A percentile compares a stretch with the other conserved stretches of the same genome.
Conservation (phyloP, 2,113 vertebrate species). For the Copsychus sechellarum region DNA sequence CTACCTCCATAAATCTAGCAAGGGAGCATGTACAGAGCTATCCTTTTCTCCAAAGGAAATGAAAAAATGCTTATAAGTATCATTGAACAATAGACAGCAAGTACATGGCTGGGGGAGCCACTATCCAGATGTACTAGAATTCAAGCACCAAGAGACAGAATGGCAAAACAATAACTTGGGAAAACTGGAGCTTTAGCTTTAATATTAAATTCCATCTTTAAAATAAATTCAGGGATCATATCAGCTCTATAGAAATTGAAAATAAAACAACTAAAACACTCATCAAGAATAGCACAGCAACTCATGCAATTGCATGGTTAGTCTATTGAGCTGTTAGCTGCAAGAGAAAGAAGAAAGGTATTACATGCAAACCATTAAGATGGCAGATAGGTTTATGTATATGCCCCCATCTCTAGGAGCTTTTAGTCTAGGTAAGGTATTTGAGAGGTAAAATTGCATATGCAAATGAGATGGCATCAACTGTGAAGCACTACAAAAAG, state of each 20-base stretch:
- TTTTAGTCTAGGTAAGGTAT: neutral
- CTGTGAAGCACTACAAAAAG: neutral
- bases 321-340: neutral
- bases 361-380: neutral
- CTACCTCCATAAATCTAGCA: neutral
- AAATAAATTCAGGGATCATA: neutral
- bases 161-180: neutral
- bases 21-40: neutral
- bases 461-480: neutral
- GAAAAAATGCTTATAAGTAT: neutral
- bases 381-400: neutral
- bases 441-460: neutral
- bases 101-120: rapidly evolving
- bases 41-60: neutral
- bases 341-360: neutral
- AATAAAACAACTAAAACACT: neutral
- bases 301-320: neutral
- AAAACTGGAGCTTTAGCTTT: neutral
- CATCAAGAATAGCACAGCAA: neutral
- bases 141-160: neutral
- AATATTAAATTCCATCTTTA: neutral
- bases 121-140: neutral
- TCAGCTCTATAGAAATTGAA: neutral
- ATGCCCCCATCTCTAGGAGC: neutral
- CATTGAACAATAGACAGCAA: neutral